A percentile compares a stretch with the other conserved stretches of the same genome.
Conservation (phyloP, 2,113 vertebrate genomes). For the Toxostoma redivivum region DNA sequence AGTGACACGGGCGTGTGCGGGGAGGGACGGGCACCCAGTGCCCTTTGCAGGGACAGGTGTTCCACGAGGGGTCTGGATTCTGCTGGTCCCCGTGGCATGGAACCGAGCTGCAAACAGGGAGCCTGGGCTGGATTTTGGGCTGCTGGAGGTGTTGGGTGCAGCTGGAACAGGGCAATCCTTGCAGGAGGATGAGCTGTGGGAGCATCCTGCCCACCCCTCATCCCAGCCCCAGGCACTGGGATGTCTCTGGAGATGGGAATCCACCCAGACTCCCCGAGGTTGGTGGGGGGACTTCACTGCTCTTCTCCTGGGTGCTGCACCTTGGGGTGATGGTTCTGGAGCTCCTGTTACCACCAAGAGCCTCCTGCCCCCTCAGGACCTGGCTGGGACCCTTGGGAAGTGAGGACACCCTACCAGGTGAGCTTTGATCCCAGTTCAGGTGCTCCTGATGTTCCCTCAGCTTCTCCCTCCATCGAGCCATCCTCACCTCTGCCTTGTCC, state of each 20-base stretch:
- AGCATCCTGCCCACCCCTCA: background rate
- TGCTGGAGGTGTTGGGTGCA: background rate
- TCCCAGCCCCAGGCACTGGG: background rate
- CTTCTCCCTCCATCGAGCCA: background rate
- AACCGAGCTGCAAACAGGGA: background rate
- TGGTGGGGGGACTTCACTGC: background rate
- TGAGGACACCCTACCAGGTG: accelerated
- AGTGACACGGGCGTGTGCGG: accelerated
- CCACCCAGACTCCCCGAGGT: accelerated
- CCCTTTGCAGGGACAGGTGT: accelerated
- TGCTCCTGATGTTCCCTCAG: background rate
- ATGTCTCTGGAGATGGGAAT: background rate
- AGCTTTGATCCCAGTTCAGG: background rate
- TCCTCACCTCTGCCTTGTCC: background rate
- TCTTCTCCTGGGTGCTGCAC: background rate
- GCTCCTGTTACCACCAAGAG: background rate
- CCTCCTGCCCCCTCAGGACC: background rate
- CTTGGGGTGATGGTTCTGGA: background rate
- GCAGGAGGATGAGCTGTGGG: background rate
- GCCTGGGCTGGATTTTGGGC: background rate
- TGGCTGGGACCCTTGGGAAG: background rate
- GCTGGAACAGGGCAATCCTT: background rate
- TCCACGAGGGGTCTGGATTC: accelerated
- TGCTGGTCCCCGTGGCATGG: accelerated
- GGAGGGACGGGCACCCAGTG: background rate